Evolutionary conservation across 2,113 vertebrate genomes (phyloP).

Genomic region (Calidris pygmaea): DNA sequence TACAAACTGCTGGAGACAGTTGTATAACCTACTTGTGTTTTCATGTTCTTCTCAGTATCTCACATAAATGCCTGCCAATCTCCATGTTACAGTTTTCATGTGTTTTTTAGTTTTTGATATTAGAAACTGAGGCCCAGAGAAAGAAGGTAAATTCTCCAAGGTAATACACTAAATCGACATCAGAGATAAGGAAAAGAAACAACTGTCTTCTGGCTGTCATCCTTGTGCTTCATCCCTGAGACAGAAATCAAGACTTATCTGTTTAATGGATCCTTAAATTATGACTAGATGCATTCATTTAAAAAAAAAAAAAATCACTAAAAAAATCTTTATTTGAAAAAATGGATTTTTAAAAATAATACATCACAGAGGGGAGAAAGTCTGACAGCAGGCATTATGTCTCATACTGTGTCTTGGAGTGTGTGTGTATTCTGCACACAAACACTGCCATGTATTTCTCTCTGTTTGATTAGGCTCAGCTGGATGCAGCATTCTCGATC

Average conservation of each 20-base stretch:
- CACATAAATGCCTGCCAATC: background rate
- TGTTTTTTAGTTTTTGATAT: background rate
- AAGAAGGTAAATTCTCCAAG: background rate
- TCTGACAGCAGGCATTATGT: background rate
- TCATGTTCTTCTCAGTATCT: background rate
- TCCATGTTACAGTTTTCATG: background rate
- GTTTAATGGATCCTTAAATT: background rate
- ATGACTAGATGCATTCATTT: background rate
- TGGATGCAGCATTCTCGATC: conserved; percentile 17
- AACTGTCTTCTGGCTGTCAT: background rate
- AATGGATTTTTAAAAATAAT: background rate
- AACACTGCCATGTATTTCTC: background rate
- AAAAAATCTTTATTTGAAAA: background rate
- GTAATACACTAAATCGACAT: background rate
- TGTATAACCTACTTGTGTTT: background rate
- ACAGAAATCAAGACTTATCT: background rate
- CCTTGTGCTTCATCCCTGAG: background rate
- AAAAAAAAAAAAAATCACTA: background rate
- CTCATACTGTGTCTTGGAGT: background rate
- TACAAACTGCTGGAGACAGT: background rate
- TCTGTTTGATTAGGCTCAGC: conserved; percentile 53
- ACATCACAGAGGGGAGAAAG: background rate
- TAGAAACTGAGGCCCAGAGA: background rate
- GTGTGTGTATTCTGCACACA: background rate
- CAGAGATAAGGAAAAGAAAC: background rate